A percentile compares a stretch with the other conserved stretches of the same genome.
Evolutionary conservation across 2,888 invertebrate species (phyloP).

Genomic region (Augiades crinisus): DNA sequence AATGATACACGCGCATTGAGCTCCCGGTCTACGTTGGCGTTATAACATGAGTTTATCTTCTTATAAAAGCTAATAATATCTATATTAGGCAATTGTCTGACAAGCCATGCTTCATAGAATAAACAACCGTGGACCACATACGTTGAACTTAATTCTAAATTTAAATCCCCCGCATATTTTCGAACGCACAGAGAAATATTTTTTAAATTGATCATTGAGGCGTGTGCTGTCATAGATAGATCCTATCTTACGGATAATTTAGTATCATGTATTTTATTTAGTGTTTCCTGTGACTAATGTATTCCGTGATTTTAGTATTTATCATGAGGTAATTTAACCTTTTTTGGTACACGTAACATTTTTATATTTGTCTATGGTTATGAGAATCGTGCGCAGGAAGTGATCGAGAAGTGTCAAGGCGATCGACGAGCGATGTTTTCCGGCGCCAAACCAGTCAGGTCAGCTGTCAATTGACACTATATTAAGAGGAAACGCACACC

Average conservation of each 20-base stretch:
- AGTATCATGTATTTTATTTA: conserved; percentile 13
- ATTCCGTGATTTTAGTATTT: conserved; percentile 6
- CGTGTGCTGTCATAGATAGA: conserved; percentile 9
- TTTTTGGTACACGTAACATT: conserved; percentile 4
- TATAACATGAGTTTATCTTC: conserved; percentile 33
- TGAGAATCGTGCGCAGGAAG: conserved; percentile 53
- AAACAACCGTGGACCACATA: conserved; percentile 44
- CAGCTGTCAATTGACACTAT: conserved; percentile 37
- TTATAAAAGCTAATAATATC: conserved; percentile 34
- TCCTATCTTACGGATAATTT: conserved; percentile 14
- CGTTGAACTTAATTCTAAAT: conserved; percentile 29
- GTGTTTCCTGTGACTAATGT: conserved; percentile 20
- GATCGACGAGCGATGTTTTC: conserved; percentile 58
- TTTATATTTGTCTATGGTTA: conserved; percentile 25
- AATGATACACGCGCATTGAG: conserved; percentile 32
- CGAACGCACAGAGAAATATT: background rate
- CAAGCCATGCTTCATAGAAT: conserved; percentile 26
- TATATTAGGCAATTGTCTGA: conserved; percentile 35
- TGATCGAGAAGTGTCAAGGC: conserved; percentile 56
- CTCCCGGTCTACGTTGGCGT: conserved; percentile 34
- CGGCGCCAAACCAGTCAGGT: conserved; percentile 47
- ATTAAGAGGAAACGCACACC: conserved; percentile 30
- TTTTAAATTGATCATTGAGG: conserved; percentile 16
- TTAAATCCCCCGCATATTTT: conserved; percentile 15
- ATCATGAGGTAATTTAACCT: conserved; percentile 4